Evolutionary conservation across 2,797 vertebrate genomes (phyloP), one percentile per base, ranked within the genome.

Genomic region (Tangara arthus): DNA sequence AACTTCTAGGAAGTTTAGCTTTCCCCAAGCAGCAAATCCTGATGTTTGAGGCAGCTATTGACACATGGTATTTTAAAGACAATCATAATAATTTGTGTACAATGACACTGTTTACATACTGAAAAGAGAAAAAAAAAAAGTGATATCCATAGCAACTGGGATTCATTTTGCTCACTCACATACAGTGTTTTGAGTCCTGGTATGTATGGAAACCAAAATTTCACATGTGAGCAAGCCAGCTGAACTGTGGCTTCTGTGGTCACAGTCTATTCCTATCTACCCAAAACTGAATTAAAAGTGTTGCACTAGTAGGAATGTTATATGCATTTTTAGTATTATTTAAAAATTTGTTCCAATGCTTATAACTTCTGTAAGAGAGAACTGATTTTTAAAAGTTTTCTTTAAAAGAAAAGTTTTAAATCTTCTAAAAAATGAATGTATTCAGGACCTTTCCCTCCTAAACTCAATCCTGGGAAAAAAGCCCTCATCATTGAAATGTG

Each of bases 161-260:
- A 83, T 49, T 78, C 0, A 35, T 64, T 91, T 91, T 92, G 60
- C 59, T 90, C 11, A 35, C 12, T 92, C 82, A 20, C 8, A 6
- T 55, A 4, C 35, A 78, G 57, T 78, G 35, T 88, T 96, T 92
- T 82, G 76, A 55, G 66, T 80, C 7, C 39, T 86, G 30, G n/a
- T 85, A 21, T 60, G 56, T 86, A n/a, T 78, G 69, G 89, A 75
- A 96, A 91, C 84, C 55, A 77, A 90, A 84, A 82, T 76, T 30
- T 57, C 49, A 69, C 61, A 59, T 87, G 59, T 88, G 65, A 95
- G 49, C 52, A 79, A 69, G 59, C 41, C 50, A 86, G 61, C 87
- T 87, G 72, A 87, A 56, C 42, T 63, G 76, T 76, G 93, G 79
- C 42, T 96, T 91, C 47, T 92, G 82, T 94, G 92, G 82, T 71